Base-by-base conservation (phyloP, 1,140 invertebrate species). In the Aradophagus sp. region DNA sequence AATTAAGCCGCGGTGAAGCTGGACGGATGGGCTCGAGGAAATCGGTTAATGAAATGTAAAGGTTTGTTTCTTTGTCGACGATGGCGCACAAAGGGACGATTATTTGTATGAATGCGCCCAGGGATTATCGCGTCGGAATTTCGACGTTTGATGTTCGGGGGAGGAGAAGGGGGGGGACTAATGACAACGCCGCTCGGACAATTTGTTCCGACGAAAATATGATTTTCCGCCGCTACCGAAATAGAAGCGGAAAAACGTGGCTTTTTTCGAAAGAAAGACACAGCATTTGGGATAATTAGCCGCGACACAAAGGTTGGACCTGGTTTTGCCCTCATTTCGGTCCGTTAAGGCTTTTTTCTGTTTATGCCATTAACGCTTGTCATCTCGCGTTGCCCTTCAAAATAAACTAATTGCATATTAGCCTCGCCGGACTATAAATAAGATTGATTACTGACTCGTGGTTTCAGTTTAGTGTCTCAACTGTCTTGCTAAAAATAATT, bases 331-430 rank as follows among this genome's bases (percentile, higher is more conserved):
- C 58, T 19, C 50, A 50, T 61, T 61, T 50, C 45, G 23, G n/a
- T n/a, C 1, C 42, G 29, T 23, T 35, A 39, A 3, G 2, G 0
- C 38, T 63, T 44, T 39, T 34, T n/a, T n/a, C n/a, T n/a, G n/a
- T n/a, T n/a, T n/a, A n/a, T 14, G 8, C 23, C 45, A 62, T 62
- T 47, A 47, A 53, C 41, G 48, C 61, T 47, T 47, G 61, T 65
- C 48, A 55, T 34, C 17, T 55, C 14, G 35, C 26, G 2, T 39
- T 41, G 39, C 17, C 27, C 23, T 45, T 3, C 19, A 10, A 47
- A 48, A 17, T 42, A 19, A 35, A 50, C 50, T 56, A 58, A 66
- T 66, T 66, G 36, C 35, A 36, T 14, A 55, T 48, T 50, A 66
- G 52, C 12, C 19, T 13, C 15, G n/a, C 1, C 3, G 20, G 42